These are phyloP conservation scores for Mactromeris polynyma DNA, from an alignment of 2,888 invertebrate species.

Conservation along the genomic window DNA sequence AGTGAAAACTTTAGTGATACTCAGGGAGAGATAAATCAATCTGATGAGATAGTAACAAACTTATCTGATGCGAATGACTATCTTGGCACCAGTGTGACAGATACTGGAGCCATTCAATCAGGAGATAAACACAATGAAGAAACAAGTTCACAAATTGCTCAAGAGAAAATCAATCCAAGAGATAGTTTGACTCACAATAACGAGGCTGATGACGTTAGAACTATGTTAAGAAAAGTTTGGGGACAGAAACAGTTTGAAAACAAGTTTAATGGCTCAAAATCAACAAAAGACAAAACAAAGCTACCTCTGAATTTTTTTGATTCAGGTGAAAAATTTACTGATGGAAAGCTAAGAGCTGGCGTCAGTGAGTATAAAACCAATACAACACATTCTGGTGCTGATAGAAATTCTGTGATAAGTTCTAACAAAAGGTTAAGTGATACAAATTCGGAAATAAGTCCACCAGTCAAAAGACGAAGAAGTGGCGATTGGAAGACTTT, in stretches of 20 bases:
- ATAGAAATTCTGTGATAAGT: slow-evolving; percentile 6
- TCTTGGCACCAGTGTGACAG: background rate
- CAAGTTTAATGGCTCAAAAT: slow-evolving; percentile 8
- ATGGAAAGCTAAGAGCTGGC: background rate
- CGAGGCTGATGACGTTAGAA: slow-evolving; percentile 58
- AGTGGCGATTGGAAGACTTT: background rate
- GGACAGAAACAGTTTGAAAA: slow-evolving; percentile 62
- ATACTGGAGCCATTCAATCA: background rate
- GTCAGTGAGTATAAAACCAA: background rate
- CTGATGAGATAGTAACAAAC: background rate
- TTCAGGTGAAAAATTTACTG: background rate
- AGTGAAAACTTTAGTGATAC: background rate
- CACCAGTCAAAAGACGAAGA: background rate
- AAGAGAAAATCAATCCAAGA: background rate
- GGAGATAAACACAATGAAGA: background rate
- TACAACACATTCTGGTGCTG: background rate
- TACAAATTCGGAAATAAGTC: background rate
- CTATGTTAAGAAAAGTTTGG: slow-evolving; percentile 73
- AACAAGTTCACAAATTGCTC: background rate
- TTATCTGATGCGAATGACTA: background rate
- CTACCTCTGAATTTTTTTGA: background rate
- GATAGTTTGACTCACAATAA: background rate
- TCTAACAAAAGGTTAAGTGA: slow-evolving; percentile 22
- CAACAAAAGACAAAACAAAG: background rate
- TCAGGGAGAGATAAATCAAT: background rate